These are phyloP conservation scores for Olivierus martensii DNA, from an alignment of 1,140 invertebrate species.

Conservation along the genomic window DNA sequence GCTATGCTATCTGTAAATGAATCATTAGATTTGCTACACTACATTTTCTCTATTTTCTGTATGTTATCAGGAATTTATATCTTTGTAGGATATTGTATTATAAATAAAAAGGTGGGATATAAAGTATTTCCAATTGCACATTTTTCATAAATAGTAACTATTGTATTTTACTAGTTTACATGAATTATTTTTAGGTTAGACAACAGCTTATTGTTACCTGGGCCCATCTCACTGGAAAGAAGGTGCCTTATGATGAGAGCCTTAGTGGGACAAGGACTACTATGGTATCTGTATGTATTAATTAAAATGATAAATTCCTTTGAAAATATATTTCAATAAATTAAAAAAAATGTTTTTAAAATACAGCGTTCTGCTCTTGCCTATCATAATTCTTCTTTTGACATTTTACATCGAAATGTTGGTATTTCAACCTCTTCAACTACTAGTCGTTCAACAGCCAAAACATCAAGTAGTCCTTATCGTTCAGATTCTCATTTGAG, in stretches of 20 bases:
- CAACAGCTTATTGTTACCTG: constrained; percentile 27
- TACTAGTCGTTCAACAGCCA: constrained; percentile 83
- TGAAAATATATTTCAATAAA: background rate
- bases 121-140: no score
- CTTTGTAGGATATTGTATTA: constrained; percentile 65
- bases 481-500: constrained; percentile 34
- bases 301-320: background rate
- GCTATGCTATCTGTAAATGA: constrained; percentile 66
- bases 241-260: constrained; percentile 49
- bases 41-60: constrained; percentile 48
- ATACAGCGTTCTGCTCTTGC: constrained; percentile 60
- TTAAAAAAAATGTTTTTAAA: background rate
- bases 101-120: constrained; percentile 51
- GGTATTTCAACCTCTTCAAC: constrained; percentile 92
- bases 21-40: constrained; percentile 50
- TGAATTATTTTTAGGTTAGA: constrained; percentile 24
- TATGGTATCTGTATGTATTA: constrained; percentile 26
- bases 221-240: constrained; percentile 58
- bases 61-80: constrained; percentile 59
- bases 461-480: constrained; percentile 83
- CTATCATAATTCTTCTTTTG: constrained; percentile 50
- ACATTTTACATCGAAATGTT: constrained; percentile 55
- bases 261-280: constrained; percentile 30
- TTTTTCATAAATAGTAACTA: no score
- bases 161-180: background rate